A percentile compares a stretch with the other conserved stretches of the same genome.
These are phyloP conservation scores for Mythimna vitellina DNA, from an alignment of 2,888 invertebrate species.

Conservation along the genomic window DNA sequence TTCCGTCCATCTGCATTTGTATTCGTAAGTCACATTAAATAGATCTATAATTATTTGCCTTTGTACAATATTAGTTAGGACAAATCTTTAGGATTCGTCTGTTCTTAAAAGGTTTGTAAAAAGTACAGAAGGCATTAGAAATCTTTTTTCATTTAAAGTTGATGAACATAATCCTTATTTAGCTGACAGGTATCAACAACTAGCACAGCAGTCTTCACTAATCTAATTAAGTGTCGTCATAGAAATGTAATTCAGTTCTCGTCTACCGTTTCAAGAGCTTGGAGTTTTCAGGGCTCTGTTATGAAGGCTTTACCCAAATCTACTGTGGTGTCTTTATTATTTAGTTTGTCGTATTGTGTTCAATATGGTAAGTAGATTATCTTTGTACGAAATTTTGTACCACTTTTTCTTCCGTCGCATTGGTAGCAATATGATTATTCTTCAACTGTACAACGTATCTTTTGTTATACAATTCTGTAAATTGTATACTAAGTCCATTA, in stretches of 20 bases:
- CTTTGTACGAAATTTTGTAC: background rate
- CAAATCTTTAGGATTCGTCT: background rate
- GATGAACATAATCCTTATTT: background rate
- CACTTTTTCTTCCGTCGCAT: too few relatives aligned
- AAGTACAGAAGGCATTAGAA: background rate
- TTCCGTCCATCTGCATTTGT: background rate
- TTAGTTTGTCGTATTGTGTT: slow-evolving; percentile 46
- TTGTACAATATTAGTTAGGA: background rate
- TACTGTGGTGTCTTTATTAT: slow-evolving; percentile 12
- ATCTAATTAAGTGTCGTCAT: slow-evolving; percentile 53
- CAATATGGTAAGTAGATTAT: slow-evolving; percentile 51
- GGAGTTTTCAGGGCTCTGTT: slow-evolving; percentile 27
- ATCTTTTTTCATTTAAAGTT: background rate
- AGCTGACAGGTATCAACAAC: background rate
- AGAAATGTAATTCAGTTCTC: slow-evolving; percentile 57
- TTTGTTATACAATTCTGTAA: too few relatives aligned
- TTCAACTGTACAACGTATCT: too few relatives aligned
- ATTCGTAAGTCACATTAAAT: background rate
- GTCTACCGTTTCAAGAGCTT: slow-evolving; percentile 18
- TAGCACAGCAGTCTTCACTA: slow-evolving; percentile 46
- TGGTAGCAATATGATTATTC: too few relatives aligned
- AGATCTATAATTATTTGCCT: background rate
- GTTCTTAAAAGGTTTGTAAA: background rate
- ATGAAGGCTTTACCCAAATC: slow-evolving; percentile 47
- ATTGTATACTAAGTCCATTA: too few relatives aligned